Evolutionary conservation across 1,140 invertebrate species (phyloP).

Genomic region (Centruroides sculpturatus): DNA sequence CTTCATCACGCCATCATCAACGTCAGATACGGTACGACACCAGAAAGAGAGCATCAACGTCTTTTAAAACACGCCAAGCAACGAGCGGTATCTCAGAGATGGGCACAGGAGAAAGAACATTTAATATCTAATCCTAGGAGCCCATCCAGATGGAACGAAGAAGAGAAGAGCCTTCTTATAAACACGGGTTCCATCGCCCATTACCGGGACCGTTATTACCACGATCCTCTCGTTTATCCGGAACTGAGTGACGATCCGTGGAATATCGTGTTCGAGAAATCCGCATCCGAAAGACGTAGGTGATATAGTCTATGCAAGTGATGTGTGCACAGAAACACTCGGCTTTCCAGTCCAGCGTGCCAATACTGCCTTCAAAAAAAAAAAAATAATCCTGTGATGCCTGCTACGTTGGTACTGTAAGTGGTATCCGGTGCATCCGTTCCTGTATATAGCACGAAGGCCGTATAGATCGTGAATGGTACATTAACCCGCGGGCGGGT

Average conservation of each 20-base stretch:
- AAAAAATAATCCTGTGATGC: no score
- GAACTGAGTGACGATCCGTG: constrained; percentile 87
- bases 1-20: constrained; percentile 76
- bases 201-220: constrained; percentile 76
- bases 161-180: constrained; percentile 77
- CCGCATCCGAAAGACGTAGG: no score
- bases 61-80: constrained; percentile 47
- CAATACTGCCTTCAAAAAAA: no score
- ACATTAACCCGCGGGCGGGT: no score
- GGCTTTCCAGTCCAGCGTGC: no score
- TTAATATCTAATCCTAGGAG: constrained; percentile 40
- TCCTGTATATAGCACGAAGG: no score
- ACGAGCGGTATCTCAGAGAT: constrained; percentile 75
- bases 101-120: constrained; percentile 79
- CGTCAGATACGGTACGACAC: constrained; percentile 77
- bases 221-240: constrained; percentile 74
- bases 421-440: no score
- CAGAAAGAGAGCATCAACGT: constrained; percentile 62
- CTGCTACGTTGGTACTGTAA: no score
- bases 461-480: no score
- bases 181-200: constrained; percentile 71
- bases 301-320: no score
- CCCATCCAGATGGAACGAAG: constrained; percentile 69
- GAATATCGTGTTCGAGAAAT: constrained; percentile 68
- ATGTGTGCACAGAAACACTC: no score